Percentiles rank a stretch among this genome's conserved stretches.
phyloP scores from a whole-genome alignment of 2,797 vertebrate species.

The Morelia viridis region DNA sequence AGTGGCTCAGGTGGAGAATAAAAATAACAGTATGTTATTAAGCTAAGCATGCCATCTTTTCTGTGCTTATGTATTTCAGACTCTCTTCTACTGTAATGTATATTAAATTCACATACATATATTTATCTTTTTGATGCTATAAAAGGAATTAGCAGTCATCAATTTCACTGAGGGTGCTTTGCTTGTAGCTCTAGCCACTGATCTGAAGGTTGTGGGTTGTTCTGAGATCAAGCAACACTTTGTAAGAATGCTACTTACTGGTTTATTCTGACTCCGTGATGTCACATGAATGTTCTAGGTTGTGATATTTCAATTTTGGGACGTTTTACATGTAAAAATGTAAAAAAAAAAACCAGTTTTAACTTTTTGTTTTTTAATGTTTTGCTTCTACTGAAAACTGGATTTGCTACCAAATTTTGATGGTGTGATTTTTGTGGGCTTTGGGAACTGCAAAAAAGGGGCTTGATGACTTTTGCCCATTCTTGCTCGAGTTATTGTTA shows the following conservation, averaged over 20 bases:
- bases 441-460: too few species aligned
- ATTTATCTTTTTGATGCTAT: neutral
- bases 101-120: neutral
- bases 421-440: too few species aligned
- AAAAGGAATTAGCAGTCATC: neutral
- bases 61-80: neutral
- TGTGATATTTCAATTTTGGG: neutral
- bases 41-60: neutral
- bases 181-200: fast-evolving
- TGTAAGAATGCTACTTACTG: neutral
- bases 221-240: neutral
- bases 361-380: neutral
- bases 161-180: neutral
- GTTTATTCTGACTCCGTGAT: neutral
- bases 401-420: neutral
- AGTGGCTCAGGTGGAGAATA: neutral
- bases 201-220: neutral
- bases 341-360: neutral
- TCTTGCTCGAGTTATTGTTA: neutral
- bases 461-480: neutral
- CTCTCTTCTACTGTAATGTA: neutral
- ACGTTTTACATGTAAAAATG: neutral
- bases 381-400: too few species aligned
- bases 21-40: neutral
- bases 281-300: neutral